phyloP scores from a whole-genome alignment of 2,113 vertebrate genomes.

The Ptilorrhoa leucosticta region DNA sequence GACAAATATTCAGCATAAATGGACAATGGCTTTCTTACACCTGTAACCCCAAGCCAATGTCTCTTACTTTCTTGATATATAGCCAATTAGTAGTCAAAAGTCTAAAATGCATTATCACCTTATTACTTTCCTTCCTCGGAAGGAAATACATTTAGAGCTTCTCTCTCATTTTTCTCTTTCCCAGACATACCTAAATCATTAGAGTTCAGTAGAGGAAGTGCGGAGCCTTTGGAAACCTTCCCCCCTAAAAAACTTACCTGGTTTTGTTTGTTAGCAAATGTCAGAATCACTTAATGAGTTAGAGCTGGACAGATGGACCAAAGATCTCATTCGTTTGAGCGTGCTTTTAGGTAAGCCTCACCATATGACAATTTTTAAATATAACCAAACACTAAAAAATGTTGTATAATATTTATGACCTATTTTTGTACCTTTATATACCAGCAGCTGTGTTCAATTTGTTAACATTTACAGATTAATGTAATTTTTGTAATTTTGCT shows the following conservation, averaged over 20 bases:
- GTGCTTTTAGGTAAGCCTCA: neutral
- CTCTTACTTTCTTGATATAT: neutral
- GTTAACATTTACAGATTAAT: neutral
- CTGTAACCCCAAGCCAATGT: neutral
- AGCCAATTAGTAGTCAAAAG: neutral
- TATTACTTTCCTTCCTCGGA: neutral
- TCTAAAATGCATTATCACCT: neutral
- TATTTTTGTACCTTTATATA: neutral
- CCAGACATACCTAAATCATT: neutral
- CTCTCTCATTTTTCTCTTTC: neutral
- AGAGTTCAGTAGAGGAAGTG: neutral
- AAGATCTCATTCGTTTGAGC: neutral
- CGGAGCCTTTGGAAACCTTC: neutral
- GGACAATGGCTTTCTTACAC: neutral
- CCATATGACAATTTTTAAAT: neutral
- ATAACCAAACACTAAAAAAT: neutral
- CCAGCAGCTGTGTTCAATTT: neutral
- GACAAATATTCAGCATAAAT: neutral
- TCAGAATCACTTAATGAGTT: neutral
- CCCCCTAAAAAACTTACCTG: accelerated
- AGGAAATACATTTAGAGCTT: neutral
- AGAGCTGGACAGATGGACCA: neutral
- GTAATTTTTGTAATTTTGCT: neutral
- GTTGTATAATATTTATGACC: neutral
- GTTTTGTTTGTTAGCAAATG: neutral